Conservation (phyloP, 2,888 invertebrate species). For the Hofmannophila pseudospretella region DNA sequence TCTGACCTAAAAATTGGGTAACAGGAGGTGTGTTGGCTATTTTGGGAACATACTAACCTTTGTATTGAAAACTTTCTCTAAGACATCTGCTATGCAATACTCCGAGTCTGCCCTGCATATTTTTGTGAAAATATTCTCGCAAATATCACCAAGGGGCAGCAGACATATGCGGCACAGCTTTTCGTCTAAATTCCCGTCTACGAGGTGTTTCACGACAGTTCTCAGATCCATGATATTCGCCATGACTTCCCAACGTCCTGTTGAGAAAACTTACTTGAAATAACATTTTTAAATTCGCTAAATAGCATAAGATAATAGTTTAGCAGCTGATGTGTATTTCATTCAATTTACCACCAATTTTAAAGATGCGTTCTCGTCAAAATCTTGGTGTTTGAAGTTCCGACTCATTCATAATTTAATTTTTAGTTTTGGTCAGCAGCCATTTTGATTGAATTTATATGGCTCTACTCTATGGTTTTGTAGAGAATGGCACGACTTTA, state of each 20-base stretch:
- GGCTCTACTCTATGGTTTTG: no score
- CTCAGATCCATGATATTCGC: slow-evolving; percentile 39
- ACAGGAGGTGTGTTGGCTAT: no score
- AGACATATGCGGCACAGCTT: slow-evolving; percentile 58
- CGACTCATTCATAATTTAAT: no score
- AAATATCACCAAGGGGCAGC: slow-evolving; percentile 31
- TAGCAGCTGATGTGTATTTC: no score
- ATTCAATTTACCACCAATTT: slow-evolving; percentile 2
- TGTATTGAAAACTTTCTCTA: slow-evolving; percentile 40
- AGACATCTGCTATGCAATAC: slow-evolving; percentile 55
- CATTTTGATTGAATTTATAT: no score
- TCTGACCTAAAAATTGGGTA: no score
- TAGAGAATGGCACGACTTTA: no score
- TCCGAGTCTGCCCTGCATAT: slow-evolving; percentile 50
- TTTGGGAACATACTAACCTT: slow-evolving; percentile 30
- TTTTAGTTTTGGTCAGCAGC: no score
- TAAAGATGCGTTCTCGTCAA: slow-evolving; percentile 4
- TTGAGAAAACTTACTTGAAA: background rate
- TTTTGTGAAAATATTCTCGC: slow-evolving; percentile 54
- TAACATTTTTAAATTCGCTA: no score
- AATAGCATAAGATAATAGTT: no score
- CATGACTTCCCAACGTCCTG: slow-evolving; percentile 24
- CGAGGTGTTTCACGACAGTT: slow-evolving; percentile 49
- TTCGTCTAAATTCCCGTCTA: slow-evolving; percentile 48
- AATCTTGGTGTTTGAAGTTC: background rate